phyloP scores from a whole-genome alignment of 2,888 invertebrate genomes.

The Dicyrtoma fusca region DNA sequence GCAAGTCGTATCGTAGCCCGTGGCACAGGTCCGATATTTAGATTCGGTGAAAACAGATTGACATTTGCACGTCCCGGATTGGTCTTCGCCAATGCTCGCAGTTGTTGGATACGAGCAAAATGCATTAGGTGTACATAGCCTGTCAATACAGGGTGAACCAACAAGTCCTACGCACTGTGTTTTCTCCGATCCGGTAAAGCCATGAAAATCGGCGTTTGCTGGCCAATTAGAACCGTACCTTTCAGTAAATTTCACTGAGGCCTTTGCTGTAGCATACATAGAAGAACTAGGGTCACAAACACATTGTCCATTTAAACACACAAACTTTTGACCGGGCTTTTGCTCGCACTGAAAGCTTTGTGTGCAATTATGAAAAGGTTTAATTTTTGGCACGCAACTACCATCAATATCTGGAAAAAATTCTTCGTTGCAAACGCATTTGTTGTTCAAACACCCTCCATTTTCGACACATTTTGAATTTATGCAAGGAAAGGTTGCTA shows the following conservation, averaged over 20 bases:
- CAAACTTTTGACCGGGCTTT: not conserved
- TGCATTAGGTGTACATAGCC: not conserved
- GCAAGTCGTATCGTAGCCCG: not conserved
- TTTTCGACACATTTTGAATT: not conserved
- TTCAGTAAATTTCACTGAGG: too few relatives aligned
- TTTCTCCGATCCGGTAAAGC: too few relatives aligned
- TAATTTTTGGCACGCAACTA: not conserved
- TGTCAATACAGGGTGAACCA: not conserved
- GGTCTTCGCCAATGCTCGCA: too few relatives aligned
- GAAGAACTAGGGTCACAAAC: conserved; percentile 1
- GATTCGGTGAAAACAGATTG: not conserved
- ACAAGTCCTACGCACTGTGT: not conserved
- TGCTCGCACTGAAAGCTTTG: not conserved
- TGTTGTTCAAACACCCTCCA: not conserved
- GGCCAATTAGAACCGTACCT: too few relatives aligned
- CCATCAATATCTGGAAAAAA: not conserved
- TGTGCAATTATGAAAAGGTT: not conserved
- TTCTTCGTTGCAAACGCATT: not conserved
- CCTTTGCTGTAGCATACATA: not conserved
- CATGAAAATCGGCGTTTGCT: not conserved
- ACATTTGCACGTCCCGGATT: not conserved
- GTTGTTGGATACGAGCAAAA: not conserved
- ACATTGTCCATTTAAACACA: not conserved
- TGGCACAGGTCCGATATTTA: not conserved
- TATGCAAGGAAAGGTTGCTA: not conserved